Conservation (phyloP, 2,888 invertebrate genomes). For the Marasmarcha lunaedactyla region DNA sequence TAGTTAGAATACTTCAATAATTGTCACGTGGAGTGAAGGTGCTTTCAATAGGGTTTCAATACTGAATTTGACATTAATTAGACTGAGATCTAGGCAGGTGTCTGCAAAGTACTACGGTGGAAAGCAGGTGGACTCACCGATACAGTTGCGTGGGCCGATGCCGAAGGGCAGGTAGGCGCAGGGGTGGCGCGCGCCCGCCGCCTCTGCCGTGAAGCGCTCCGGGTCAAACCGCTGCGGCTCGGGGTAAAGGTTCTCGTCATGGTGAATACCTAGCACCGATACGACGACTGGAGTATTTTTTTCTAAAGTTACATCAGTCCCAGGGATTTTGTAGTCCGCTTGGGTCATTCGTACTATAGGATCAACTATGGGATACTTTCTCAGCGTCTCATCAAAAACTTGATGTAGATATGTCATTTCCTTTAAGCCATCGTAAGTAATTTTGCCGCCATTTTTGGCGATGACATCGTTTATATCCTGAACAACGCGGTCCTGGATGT, state of each 20-base stretch:
- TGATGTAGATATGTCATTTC: constrained; percentile 38
- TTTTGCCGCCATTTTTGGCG: constrained; percentile 22
- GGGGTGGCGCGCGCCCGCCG: constrained; percentile 11
- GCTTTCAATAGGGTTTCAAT: too few species aligned
- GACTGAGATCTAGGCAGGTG: too few species aligned
- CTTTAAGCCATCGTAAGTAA: constrained; percentile 31
- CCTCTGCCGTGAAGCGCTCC: constrained; percentile 22
- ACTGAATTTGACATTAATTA: too few species aligned
- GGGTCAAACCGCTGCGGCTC: constrained; percentile 24
- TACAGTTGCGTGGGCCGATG: constrained; percentile 18
- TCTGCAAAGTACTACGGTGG: too few species aligned
- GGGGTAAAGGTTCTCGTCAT: constrained; percentile 37
- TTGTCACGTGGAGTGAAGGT: too few species aligned
- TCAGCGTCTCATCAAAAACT: constrained; percentile 43
- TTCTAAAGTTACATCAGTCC: constrained; percentile 24
- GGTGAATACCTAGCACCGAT: constrained; percentile 30
- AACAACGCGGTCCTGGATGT: constrained; percentile 30
- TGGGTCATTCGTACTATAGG: constrained; percentile 33
- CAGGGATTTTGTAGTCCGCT: constrained; percentile 29
- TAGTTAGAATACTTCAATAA: too few species aligned
- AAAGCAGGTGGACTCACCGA: too few species aligned
- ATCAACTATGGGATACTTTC: constrained; percentile 48
- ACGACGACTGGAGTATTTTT: constrained; percentile 24
- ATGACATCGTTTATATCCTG: constrained; percentile 31
- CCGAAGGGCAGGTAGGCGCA: constrained; percentile 18